These are phyloP conservation scores for Drosophila rellima DNA, from an alignment of 2,888 invertebrate species.

Conservation along the genomic window DNA sequence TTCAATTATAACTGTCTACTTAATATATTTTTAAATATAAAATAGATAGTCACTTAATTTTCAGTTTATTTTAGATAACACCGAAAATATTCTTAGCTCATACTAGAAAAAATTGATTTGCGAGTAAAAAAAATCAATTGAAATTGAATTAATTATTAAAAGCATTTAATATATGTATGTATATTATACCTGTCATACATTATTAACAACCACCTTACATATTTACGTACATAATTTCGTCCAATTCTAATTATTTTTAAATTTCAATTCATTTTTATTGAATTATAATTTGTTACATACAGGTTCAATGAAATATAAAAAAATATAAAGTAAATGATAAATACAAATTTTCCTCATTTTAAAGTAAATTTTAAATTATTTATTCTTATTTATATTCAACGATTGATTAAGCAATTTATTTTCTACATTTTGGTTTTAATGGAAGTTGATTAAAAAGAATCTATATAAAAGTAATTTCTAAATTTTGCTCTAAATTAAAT, in stretches of 20 bases:
- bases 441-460: too few relatives aligned
- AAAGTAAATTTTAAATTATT: neutral
- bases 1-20: neutral
- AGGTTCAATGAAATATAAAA: neutral
- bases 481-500: neutral
- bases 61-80: too few relatives aligned
- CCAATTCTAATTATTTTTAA: neutral
- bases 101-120: too few relatives aligned
- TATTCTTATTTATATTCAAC: neutral
- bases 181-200: too few relatives aligned
- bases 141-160: too few relatives aligned
- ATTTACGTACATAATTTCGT: neutral
- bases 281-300: neutral
- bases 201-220: neutral
- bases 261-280: neutral
- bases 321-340: neutral
- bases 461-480: too few relatives aligned
- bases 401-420: neutral
- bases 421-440: neutral
- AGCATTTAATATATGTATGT: neutral
- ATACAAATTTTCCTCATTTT: neutral
- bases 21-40: too few relatives aligned
- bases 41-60: too few relatives aligned
- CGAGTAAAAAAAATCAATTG: too few relatives aligned
- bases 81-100: too few relatives aligned